Percentiles rank a stretch among this genome's conserved stretches.
phyloP scores from a whole-genome alignment of 2,888 invertebrate genomes.

The Rotaria magnacalcarata region DNA sequence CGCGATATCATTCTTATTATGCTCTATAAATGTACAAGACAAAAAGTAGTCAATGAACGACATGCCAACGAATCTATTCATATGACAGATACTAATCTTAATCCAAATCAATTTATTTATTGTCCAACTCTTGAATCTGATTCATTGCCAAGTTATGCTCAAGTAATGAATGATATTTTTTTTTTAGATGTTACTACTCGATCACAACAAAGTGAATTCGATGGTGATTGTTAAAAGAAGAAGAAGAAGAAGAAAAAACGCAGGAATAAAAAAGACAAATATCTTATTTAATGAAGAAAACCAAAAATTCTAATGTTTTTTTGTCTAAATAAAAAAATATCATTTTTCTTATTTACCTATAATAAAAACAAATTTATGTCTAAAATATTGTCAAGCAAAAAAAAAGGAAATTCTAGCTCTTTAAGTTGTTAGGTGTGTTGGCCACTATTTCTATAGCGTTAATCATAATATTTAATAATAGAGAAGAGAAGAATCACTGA shows the following conservation, averaged over 20 bases:
- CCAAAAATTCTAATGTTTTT: no score
- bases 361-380: not conserved
- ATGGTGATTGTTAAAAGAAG: not conserved
- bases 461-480: not conserved
- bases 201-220: not conserved
- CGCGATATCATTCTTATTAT: not conserved
- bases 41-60: not conserved
- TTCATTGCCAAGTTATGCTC: constrained; percentile 19
- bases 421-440: not conserved
- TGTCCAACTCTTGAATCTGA: not conserved
- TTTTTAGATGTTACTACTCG: not conserved
- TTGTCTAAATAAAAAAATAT: no score
- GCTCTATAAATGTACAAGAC: not conserved
- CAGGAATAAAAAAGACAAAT: no score
- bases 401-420: not conserved
- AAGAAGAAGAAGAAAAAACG: not conserved
- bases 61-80: not conserved
- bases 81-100: not conserved
- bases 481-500: not conserved
- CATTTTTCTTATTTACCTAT: not conserved
- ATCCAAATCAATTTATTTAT: not conserved
- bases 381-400: not conserved
- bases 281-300: not conserved
- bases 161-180: constrained; percentile 35
- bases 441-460: not conserved